Evolutionary conservation across 1,140 invertebrate species (phyloP), one percentile per base, ranked within the genome.

Genomic region (Temnothorax curvispinosus): DNA sequence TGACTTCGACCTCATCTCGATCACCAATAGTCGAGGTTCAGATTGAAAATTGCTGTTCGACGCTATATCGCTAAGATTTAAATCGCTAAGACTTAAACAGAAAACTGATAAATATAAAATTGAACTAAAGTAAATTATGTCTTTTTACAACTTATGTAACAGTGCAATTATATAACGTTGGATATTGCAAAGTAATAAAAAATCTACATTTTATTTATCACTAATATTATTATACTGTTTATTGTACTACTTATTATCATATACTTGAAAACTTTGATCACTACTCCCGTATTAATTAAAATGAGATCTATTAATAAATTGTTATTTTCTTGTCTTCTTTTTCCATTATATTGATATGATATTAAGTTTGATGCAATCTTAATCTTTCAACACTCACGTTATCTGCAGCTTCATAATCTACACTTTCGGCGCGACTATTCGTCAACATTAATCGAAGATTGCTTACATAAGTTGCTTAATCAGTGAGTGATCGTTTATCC

Each of bases 401-500:
- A 72, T 11, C 44, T 27, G 18, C n/a, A 54, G 11, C 67, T 72
- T 82, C 21, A 41, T 58, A 72, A 82, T 56, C 38, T 21, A 77
- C 6, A 54, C 52, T 82, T 82, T 82, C 80, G 67, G 54, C 41
- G 8, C 35, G 72, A 60, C 67, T 72, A 41, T 41, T 82, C 13
- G 21, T 58, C 50, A 67, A 41, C 80, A 84, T 84, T 84, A 84
- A 74, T 54, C 67, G 54, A 38, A 47, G 41, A 74, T 38, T 38
- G 54, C 80, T 84, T 84, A 84, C 41, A 44, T 60, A 84, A 84
- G 69, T 84, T 75, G 58, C 54, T 75, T 74, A 60, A 74, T 44
- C 32, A 41, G 41, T 47, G 54, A 84, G 27, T 56, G 80, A 84
- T 84, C 41, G 54, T 62, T 15, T 44, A 69, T 84, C 32, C 54